phyloP scores from a whole-genome alignment of 2,888 invertebrate species.

The Petrophora chlorosata region DNA sequence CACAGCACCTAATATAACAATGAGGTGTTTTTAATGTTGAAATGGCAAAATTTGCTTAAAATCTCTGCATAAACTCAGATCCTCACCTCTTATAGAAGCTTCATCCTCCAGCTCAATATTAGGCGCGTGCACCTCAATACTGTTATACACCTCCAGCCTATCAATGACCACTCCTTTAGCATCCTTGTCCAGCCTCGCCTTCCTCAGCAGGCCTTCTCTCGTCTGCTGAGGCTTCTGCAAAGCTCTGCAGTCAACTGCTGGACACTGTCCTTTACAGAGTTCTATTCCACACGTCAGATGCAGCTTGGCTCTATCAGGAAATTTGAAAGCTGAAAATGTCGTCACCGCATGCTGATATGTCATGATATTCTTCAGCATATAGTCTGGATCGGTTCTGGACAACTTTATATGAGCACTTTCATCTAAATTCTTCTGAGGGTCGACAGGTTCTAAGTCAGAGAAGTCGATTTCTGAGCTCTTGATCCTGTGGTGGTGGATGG shows the following conservation, averaged over 20 bases:
- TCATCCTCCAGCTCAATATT: constrained; percentile 89
- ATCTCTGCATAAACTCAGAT: background rate
- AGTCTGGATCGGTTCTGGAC: constrained; percentile 64
- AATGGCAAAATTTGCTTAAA: too few species aligned
- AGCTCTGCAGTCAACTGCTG: constrained; percentile 82
- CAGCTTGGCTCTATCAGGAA: constrained; percentile 90
- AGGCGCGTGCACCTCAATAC: constrained; percentile 90
- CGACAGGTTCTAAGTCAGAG: constrained; percentile 63
- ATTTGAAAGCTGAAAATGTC: constrained; percentile 92
- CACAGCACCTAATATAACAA: too few species aligned
- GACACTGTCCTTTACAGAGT: constrained; percentile 89
- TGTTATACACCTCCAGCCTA: constrained; percentile 90
- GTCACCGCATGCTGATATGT: constrained; percentile 81
- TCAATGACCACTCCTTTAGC: constrained; percentile 85
- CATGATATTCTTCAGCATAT: constrained; percentile 76
- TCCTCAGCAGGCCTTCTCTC: constrained; percentile 72
- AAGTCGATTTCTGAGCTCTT: constrained; percentile 68
- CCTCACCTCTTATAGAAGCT: constrained; percentile 76
- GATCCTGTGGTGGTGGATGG: constrained; percentile 68
- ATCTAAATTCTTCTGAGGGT: constrained; percentile 60
- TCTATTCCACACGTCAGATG: constrained; percentile 91
- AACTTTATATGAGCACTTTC: constrained; percentile 58
- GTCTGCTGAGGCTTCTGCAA: constrained; percentile 74
- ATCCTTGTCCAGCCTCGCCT: constrained; percentile 77
- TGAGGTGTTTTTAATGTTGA: too few species aligned